A percentile compares a stretch with the other conserved stretches of the same genome.
Conservation (phyloP, 2,113 vertebrate genomes). For the Nanorana parkeri region DNA sequence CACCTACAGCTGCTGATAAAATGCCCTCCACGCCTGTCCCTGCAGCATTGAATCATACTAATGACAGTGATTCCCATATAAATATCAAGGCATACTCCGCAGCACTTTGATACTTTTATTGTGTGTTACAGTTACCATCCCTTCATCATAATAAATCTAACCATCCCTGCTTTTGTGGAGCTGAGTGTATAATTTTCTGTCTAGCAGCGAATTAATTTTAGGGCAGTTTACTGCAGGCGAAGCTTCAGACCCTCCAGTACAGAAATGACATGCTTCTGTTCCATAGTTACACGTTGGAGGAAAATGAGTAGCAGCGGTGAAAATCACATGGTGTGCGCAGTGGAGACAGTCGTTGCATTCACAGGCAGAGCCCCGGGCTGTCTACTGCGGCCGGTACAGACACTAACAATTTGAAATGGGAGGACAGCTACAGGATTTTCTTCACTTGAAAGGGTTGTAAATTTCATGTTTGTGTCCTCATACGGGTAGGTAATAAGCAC, state of each 20-base stretch:
- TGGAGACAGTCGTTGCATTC: conserved; percentile 45
- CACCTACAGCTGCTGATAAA: no score
- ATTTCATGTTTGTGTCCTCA: neutral
- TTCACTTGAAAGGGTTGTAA: conserved; percentile 26
- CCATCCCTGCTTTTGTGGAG: conserved; percentile 10
- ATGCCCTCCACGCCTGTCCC: neutral
- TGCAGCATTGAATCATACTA: conserved; percentile 17
- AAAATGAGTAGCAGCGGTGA: conserved; percentile 32
- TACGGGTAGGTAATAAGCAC: conserved; percentile 23
- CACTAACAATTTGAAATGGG: conserved; percentile 40
- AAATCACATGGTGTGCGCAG: conserved; percentile 15
- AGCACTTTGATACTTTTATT: conserved; percentile 32
- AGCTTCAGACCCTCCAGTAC: conserved; percentile 25
- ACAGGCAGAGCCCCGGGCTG: conserved; percentile 47
- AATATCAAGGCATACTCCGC: conserved; percentile 26
- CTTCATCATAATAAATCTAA: conserved; percentile 37
- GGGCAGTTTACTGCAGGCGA: conserved; percentile 30
- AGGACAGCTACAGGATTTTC: conserved; percentile 29
- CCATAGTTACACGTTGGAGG: conserved; percentile 12
- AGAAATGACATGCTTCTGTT: conserved; percentile 48
- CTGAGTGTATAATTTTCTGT: conserved; percentile 52
- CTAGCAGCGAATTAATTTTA: conserved; percentile 49
- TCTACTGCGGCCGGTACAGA: conserved; percentile 23
- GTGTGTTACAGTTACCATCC: conserved; percentile 26
- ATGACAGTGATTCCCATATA: conserved; percentile 20